These are phyloP conservation scores for Dynastes hyllus DNA, from an alignment of 2,888 invertebrate species.

Conservation along the genomic window DNA sequence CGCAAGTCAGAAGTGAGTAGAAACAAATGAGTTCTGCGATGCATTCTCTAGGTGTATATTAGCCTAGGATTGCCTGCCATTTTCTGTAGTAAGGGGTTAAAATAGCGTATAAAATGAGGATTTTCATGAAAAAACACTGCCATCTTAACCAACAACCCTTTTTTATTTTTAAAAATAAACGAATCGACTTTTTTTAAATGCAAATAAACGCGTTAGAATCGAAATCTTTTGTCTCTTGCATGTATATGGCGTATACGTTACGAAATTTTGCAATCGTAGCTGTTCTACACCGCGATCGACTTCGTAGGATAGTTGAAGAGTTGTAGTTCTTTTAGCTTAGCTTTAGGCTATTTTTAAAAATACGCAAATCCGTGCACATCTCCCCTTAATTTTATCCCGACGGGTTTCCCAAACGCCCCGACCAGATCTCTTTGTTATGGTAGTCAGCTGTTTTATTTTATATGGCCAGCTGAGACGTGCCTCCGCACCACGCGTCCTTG, in stretches of 20 bases:
- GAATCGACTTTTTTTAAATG: no score
- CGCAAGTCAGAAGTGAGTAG: background rate
- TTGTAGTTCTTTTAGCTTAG: no score
- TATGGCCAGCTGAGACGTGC: conserved; percentile 59
- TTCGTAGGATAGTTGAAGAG: background rate
- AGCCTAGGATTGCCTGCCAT: background rate
- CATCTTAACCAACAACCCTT: background rate
- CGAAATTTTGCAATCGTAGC: conserved; percentile 4
- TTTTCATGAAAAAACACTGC: background rate
- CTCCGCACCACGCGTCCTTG: conserved; percentile 48
- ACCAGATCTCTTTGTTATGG: conserved; percentile 67
- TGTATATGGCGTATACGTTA: background rate
- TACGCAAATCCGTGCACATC: background rate
- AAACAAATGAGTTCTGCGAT: background rate
- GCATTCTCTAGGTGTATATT: background rate
- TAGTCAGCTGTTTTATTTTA: conserved; percentile 70
- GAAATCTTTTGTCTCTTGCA: background rate
- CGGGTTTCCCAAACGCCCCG: no score
- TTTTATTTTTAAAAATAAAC: background rate
- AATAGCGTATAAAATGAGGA: background rate
- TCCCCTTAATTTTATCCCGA: no score
- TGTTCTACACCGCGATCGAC: background rate
- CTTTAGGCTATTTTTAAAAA: background rate
- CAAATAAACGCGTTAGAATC: background rate
- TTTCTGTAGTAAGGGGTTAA: conserved; percentile 1